Base-by-base conservation (phyloP, 2,888 invertebrate genomes). In the Idaea biselata region DNA sequence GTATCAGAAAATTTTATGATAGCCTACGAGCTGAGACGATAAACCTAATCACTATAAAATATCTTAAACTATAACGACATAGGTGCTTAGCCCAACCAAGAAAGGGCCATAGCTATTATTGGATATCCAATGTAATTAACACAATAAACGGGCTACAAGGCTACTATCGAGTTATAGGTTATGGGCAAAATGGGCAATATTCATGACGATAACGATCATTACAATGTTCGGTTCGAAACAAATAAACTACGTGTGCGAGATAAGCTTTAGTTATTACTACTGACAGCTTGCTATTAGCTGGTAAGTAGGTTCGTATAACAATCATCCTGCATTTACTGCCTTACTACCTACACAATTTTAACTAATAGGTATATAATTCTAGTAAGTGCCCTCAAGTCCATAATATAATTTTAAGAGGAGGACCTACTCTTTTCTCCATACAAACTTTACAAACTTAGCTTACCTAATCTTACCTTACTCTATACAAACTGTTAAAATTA, bases 121-220 rank as follows among this genome's bases (percentile, higher is more conserved):
- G 44, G 44, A 44, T 44, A 44, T 44, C 44, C 63, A 58, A 60
- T 67, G 68, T 74, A 74, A 80, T 79, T 78, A 77, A 71, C 64
- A 59, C 69, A 73, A 77, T 78, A 75, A 79, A 75, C 78, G 73
- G 73, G 71, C 66, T 68, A 73, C 74, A 75, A 76, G 73, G 71
- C 66, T 68, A 73, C 74, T 75, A 76, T 76, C 69, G 70, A 73
- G 55, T 17, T 55, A 55, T 17, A 17, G 76, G 73, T 73, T 76
- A 76, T 74, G 64, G 68, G 64, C 60, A 55, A 71, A 73, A 74
- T 77, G 74, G 75, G 79, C 80, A 78, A 82, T 82, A 81, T 81
- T 81, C 79, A 78, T 78, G 74, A 74, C 73, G 69, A 72, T 79
- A 75, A 67, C 73, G 81, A 83, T 82, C 74, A 80, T 84, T 82